phyloP scores from a whole-genome alignment of 1,140 invertebrate species.

The Metaphire vulgaris region DNA sequence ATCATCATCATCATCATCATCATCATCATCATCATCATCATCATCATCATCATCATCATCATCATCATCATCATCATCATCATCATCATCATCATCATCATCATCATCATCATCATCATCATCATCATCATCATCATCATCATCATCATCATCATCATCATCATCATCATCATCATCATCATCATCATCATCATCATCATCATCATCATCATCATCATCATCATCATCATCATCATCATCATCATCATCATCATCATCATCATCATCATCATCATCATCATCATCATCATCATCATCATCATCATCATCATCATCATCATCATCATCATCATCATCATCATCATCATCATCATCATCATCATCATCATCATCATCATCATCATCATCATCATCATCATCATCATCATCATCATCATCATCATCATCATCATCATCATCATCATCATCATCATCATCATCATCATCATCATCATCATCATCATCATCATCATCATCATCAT shows the following conservation, averaged over 20 bases:
- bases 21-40: background rate
- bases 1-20: constrained; percentile 3
- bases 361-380: constrained; percentile 11
- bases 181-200: constrained; percentile 11
- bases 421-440: constrained; percentile 11
- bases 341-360: constrained; percentile 9
- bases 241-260: constrained; percentile 11
- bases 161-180: constrained; percentile 9
- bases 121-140: constrained; percentile 11
- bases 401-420: constrained; percentile 9
- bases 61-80: constrained; percentile 11
- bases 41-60: constrained; percentile 9
- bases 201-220: constrained; percentile 9
- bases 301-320: constrained; percentile 11
- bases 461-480: constrained; percentile 9
- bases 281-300: constrained; percentile 9
- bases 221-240: constrained; percentile 9
- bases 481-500: constrained; percentile 11
- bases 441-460: constrained; percentile 9
- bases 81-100: constrained; percentile 9
- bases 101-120: constrained; percentile 9
- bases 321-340: constrained; percentile 9
- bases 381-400: constrained; percentile 9
- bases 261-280: constrained; percentile 9
- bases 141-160: constrained; percentile 9